A percentile compares a stretch with the other conserved stretches of the same genome.
Evolutionary conservation across 2,113 vertebrate genomes (phyloP).

Genomic region (Mandrillus leucophaeus): DNA sequence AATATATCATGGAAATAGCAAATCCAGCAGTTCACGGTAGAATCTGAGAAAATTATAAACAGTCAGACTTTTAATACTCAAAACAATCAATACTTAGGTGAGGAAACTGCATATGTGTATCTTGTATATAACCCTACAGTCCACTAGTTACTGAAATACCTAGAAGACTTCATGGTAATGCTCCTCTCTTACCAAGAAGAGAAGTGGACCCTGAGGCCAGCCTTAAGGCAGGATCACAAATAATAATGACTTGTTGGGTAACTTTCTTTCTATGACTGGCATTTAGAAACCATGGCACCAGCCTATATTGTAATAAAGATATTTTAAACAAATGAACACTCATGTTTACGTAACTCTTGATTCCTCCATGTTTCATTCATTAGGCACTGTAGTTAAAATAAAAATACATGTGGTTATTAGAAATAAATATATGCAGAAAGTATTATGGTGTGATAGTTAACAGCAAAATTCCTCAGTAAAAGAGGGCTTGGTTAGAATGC

Average conservation of each 20-base stretch:
- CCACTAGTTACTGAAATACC: slow-evolving; percentile 10
- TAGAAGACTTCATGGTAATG: background rate
- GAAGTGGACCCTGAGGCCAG: background rate
- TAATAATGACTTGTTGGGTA: background rate
- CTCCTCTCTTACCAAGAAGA: background rate
- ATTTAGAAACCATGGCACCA: background rate
- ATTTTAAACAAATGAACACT: slow-evolving; percentile 28
- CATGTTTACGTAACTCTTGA: background rate
- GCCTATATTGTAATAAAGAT: background rate
- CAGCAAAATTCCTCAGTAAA: background rate
- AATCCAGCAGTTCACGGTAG: background rate
- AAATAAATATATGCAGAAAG: background rate
- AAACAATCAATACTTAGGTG: background rate
- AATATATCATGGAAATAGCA: background rate
- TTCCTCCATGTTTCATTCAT: background rate
- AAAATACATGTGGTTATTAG: background rate
- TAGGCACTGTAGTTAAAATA: background rate
- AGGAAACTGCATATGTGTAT: background rate
- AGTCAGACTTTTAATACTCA: background rate
- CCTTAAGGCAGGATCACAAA: background rate
- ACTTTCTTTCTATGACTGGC: background rate
- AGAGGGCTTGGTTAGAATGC: background rate
- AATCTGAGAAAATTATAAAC: background rate
- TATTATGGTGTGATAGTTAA: background rate
- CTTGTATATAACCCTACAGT: background rate